phyloP scores from a whole-genome alignment of 30 jellyfish, hydroid and myxozoan species.

The Aurelia sp. region DNA sequence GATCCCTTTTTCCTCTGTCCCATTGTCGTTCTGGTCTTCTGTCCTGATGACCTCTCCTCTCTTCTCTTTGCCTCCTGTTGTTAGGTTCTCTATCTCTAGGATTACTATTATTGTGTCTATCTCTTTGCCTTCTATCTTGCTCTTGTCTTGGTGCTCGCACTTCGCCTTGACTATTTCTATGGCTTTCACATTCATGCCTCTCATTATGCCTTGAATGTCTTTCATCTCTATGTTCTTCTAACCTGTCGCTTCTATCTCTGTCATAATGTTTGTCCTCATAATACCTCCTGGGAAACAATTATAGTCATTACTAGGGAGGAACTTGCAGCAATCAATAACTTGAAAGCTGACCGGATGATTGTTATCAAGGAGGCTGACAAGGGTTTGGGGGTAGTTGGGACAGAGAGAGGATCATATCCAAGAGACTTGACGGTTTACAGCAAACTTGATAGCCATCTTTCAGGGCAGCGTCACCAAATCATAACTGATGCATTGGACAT shows the following conservation, averaged over 20 bases:
- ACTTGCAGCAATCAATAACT: no score
- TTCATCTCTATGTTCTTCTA: conserved; percentile 1
- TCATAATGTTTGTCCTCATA: background rate
- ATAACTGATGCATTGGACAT: no score
- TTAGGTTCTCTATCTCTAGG: no score
- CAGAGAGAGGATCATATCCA: no score
- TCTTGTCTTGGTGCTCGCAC: background rate
- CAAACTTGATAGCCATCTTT: no score
- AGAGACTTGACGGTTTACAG: no score
- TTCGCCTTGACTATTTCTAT: conserved; percentile 1
- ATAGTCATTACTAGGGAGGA: no score
- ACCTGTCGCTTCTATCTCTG: background rate
- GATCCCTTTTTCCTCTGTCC: conserved; percentile 28
- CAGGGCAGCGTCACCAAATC: no score
- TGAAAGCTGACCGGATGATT: no score
- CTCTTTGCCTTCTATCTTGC: conserved; percentile 2
- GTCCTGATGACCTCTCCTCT: conserved; percentile 1
- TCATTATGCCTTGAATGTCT: background rate
- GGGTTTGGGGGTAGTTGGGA: no score
- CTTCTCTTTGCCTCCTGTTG: background rate
- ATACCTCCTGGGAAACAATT: background rate
- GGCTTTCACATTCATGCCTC: background rate
- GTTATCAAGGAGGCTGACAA: no score
- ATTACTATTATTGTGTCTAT: no score
- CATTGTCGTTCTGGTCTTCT: conserved; percentile 23